Percentiles rank a stretch among this genome's conserved stretches.
Evolutionary conservation across 2,888 invertebrate genomes (phyloP).

Genomic region (Lasioglossum marginatum): DNA sequence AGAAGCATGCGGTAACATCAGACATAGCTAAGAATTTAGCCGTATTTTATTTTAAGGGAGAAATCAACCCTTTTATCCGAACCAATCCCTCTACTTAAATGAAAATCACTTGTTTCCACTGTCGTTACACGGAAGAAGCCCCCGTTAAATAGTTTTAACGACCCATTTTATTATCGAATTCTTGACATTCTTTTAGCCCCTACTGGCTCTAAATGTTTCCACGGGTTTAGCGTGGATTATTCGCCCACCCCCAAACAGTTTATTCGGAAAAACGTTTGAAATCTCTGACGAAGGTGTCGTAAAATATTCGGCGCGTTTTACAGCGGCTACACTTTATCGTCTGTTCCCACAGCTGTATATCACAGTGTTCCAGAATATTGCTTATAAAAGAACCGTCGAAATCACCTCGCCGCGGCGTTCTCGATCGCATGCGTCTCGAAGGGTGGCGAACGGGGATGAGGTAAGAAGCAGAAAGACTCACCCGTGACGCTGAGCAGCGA

Average conservation of each 20-base stretch:
- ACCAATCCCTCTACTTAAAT: too few relatives aligned
- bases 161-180: slow-evolving; percentile 6
- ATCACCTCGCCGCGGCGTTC: too few relatives aligned
- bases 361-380: slow-evolving; percentile 27
- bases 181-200: neutral
- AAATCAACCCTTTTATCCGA: too few relatives aligned
- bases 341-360: slow-evolving; percentile 47
- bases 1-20: neutral
- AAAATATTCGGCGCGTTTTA: slow-evolving; percentile 54
- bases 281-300: slow-evolving; percentile 43
- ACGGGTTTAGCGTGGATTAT: slow-evolving; percentile 14
- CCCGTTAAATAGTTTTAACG: slow-evolving; percentile 19
- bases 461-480: slow-evolving; percentile 57
- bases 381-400: slow-evolving; percentile 22
- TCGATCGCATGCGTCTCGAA: too few relatives aligned
- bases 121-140: too few relatives aligned
- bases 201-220: neutral
- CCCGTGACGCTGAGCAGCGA: slow-evolving; percentile 80
- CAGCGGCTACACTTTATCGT: slow-evolving; percentile 35
- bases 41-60: too few relatives aligned
- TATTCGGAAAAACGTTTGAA: slow-evolving; percentile 55
- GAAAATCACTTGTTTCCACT: too few relatives aligned
- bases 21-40: too few relatives aligned
- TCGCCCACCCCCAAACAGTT: slow-evolving; percentile 32
- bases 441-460: neutral